Conservation (phyloP, 2,113 vertebrate genomes). For the Parus major region DNA sequence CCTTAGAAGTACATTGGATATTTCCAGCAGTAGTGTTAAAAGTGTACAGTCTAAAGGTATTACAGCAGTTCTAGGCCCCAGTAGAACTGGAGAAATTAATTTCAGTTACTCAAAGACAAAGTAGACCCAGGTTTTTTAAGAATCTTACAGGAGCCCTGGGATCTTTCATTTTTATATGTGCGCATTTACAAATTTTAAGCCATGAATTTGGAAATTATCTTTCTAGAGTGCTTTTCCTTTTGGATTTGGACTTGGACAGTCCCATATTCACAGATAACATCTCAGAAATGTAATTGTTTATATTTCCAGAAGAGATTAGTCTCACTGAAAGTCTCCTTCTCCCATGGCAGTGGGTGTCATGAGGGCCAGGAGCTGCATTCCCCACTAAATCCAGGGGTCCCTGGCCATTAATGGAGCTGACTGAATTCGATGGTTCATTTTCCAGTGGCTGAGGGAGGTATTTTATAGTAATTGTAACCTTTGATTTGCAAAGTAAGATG, state of each 20-base stretch:
- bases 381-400: background rate
- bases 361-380: background rate
- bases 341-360: background rate
- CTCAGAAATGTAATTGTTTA: background rate
- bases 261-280: background rate
- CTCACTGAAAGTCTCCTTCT: background rate
- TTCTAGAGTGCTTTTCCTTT: background rate
- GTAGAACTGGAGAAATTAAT: background rate
- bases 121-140: background rate
- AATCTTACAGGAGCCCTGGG: background rate
- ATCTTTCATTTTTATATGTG: background rate
- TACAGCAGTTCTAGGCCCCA: background rate
- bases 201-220: background rate
- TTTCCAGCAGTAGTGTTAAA: background rate
- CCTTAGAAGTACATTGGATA: background rate
- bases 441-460: background rate
- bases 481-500: background rate
- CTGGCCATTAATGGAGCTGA: background rate
- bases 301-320: background rate
- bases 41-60: background rate
- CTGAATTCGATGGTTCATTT: background rate
- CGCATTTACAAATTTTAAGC: background rate
- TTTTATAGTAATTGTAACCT: background rate
- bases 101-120: background rate
- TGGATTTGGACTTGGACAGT: background rate